Percentiles rank a stretch among this genome's conserved stretches.
phyloP scores from a whole-genome alignment of 2,888 invertebrate species.

The Blastobasis adustella region DNA sequence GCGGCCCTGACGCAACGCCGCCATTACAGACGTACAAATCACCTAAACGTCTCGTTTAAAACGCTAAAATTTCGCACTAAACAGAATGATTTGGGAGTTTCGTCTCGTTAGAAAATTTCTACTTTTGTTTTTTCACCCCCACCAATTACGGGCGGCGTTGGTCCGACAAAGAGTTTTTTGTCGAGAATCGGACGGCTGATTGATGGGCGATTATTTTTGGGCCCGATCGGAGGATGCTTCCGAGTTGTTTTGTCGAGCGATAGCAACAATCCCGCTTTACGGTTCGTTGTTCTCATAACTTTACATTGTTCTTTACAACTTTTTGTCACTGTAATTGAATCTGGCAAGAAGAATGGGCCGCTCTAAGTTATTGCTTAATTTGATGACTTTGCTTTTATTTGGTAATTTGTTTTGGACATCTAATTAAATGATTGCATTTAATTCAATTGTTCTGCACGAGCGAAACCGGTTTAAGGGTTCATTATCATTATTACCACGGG shows the following conservation, averaged over 20 bases:
- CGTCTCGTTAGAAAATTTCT: constrained; percentile 66
- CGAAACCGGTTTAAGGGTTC: too few species aligned
- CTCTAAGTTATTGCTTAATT: constrained; percentile 15
- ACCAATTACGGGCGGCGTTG: constrained; percentile 55
- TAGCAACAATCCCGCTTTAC: constrained; percentile 33
- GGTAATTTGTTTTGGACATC: background rate
- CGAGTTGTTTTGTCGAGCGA: constrained; percentile 49
- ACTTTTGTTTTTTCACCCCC: constrained; percentile 64
- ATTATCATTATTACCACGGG: too few species aligned
- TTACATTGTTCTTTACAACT: constrained; percentile 29
- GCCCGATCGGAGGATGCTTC: constrained; percentile 59
- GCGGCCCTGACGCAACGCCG: constrained; percentile 56
- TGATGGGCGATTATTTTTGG: constrained; percentile 69
- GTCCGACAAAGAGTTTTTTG: constrained; percentile 57
- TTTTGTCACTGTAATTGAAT: constrained; percentile 32
- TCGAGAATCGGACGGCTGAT: constrained; percentile 47
- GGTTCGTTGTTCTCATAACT: constrained; percentile 33
- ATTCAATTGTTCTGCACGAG: background rate
- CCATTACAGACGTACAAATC: constrained; percentile 58
- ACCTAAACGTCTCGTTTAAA: constrained; percentile 65
- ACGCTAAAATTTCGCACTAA: constrained; percentile 72
- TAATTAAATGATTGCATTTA: background rate
- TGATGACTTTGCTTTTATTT: constrained; percentile 10
- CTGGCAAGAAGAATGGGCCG: constrained; percentile 16
- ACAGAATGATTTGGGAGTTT: constrained; percentile 66